These are phyloP conservation scores for Cheilosia grossa DNA, from an alignment of 2,888 invertebrate species.

Conservation along the genomic window DNA sequence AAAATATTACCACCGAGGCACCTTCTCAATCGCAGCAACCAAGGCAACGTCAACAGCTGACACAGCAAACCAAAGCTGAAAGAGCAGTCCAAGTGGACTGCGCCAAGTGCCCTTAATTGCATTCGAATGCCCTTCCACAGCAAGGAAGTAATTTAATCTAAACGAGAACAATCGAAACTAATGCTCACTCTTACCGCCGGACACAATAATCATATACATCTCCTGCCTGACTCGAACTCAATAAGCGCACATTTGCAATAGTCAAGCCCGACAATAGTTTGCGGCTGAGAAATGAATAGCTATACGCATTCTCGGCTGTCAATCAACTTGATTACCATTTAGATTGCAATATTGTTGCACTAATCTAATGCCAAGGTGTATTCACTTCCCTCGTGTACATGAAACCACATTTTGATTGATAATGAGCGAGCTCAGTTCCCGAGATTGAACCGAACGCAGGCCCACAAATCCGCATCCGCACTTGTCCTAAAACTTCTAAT, in stretches of 20 bases:
- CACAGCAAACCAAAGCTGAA: too few relatives aligned
- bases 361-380: background rate
- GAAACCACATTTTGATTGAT: slow-evolving; percentile 26
- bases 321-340: slow-evolving; percentile 33
- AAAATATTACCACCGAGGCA: too few relatives aligned
- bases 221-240: too few relatives aligned
- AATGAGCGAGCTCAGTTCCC: background rate
- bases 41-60: too few relatives aligned
- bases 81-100: too few relatives aligned
- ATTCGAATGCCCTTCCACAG: too few relatives aligned
- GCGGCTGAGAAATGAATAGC: background rate
- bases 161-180: too few relatives aligned
- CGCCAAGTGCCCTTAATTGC: too few relatives aligned
- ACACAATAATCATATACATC: too few relatives aligned
- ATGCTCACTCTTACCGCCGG: too few relatives aligned
- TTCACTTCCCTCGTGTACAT: background rate
- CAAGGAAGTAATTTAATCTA: too few relatives aligned
- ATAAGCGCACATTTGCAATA: background rate
- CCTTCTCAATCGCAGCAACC: too few relatives aligned
- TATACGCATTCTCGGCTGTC: background rate
- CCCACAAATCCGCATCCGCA: slow-evolving; percentile 3
- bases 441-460: slow-evolving; percentile 8
- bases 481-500: slow-evolving; percentile 34
- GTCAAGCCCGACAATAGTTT: background rate
- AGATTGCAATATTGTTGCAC: slow-evolving; percentile 26